Percentiles rank a stretch among this genome's conserved stretches.
Conservation (phyloP, 2,113 vertebrate genomes). For the Chinchilla lanigera region DNA sequence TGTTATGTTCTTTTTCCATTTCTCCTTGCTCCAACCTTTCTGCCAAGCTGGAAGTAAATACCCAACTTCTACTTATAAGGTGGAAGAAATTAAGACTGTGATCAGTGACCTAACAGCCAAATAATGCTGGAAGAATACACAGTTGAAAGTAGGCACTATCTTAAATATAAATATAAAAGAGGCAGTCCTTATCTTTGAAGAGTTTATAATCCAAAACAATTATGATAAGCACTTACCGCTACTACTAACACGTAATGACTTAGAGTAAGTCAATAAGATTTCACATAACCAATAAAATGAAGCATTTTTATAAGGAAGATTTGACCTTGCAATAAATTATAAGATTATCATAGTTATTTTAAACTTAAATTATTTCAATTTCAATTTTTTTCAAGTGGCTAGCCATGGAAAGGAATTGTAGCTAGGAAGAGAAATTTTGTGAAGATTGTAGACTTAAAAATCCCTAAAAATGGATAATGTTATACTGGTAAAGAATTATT, state of each 20-base stretch:
- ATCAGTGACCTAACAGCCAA: neutral
- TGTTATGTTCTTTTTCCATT: neutral
- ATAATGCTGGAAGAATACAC: neutral
- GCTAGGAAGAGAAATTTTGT: neutral
- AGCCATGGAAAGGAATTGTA: neutral
- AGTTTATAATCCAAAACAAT: neutral
- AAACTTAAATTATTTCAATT: neutral
- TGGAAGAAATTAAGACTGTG: neutral
- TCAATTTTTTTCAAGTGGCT: slow-evolving; percentile 21
- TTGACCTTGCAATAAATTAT: neutral
- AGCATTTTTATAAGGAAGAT: slow-evolving; percentile 20
- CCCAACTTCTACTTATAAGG: neutral
- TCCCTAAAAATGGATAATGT: neutral
- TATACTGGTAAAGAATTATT: neutral
- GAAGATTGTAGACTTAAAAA: slow-evolving; percentile 3
- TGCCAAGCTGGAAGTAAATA: neutral
- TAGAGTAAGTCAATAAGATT: slow-evolving; percentile 27
- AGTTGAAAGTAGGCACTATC: neutral
- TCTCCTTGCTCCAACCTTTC: neutral
- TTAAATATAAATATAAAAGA: slow-evolving; percentile 13
- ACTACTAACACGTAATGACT: neutral
- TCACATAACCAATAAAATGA: slow-evolving; percentile 5
- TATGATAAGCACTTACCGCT: neutral
- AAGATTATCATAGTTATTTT: neutral
- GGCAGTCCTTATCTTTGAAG: neutral